phyloP scores from a whole-genome alignment of 2,888 invertebrate species.

The Itoplectis maculator region DNA sequence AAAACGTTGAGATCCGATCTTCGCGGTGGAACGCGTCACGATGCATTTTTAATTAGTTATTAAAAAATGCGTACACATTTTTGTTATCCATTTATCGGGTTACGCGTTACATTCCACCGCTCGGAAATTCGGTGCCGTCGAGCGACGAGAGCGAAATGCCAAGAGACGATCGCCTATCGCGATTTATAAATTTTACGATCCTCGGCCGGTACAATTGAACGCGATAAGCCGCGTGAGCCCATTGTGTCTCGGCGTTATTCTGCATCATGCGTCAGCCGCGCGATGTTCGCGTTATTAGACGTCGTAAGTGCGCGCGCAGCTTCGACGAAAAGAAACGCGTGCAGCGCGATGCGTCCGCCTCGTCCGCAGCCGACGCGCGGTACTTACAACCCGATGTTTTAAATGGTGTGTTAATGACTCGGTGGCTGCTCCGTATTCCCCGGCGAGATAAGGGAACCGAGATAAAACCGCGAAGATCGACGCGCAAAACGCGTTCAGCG shows the following conservation, averaged over 20 bases:
- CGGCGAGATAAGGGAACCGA: constrained; percentile 56
- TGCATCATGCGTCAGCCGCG: background rate
- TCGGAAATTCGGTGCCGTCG: too few relatives aligned
- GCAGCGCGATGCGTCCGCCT: background rate
- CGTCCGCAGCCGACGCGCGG: background rate
- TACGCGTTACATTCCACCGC: too few relatives aligned
- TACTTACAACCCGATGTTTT: constrained; percentile 47
- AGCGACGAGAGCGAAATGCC: too few relatives aligned
- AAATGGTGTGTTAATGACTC: constrained; percentile 65
- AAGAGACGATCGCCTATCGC: constrained; percentile 3
- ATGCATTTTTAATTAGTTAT: too few relatives aligned
- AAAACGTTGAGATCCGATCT: background rate
- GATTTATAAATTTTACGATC: constrained; percentile 62
- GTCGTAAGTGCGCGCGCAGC: background rate
- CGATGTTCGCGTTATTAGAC: constrained; percentile 20
- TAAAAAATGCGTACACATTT: too few relatives aligned
- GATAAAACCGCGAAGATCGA: constrained; percentile 36
- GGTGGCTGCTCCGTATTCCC: constrained; percentile 49
- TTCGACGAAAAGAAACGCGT: constrained; percentile 2
- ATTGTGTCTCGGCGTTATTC: constrained; percentile 16
- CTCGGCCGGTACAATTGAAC: constrained; percentile 61
- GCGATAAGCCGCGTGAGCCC: constrained; percentile 62
- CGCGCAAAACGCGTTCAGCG: constrained; percentile 7
- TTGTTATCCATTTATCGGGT: too few relatives aligned
- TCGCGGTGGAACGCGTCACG: background rate